Evolutionary conservation across 2,113 vertebrate genomes (phyloP).

Genomic region (Sander vitreus): DNA sequence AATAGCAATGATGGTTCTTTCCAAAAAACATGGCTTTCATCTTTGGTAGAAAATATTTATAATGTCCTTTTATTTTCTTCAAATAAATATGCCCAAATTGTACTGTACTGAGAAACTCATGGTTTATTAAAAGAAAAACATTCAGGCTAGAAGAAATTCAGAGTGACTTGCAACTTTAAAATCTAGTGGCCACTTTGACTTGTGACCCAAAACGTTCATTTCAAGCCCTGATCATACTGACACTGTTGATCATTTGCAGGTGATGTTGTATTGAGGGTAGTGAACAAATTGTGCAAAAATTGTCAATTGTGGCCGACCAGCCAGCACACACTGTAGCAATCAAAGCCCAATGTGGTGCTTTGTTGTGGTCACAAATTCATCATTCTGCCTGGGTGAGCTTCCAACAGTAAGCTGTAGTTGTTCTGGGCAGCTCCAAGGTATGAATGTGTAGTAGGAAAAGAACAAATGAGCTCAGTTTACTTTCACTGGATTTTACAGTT

Average conservation of each 20-base stretch:
- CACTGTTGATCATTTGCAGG: slow-evolving; percentile 52
- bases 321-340: slow-evolving; percentile 31
- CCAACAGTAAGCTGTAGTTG: background rate
- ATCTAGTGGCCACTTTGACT: slow-evolving; percentile 41
- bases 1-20: background rate
- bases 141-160: slow-evolving; percentile 21
- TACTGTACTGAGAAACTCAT: background rate
- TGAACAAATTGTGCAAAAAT: slow-evolving; percentile 35
- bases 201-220: slow-evolving; percentile 42
- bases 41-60: background rate
- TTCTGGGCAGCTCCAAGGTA: slow-evolving; percentile 18
- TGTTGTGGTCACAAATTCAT: slow-evolving; percentile 56
- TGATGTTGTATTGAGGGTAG: slow-evolving; percentile 14
- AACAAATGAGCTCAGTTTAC: slow-evolving; percentile 30
- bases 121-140: background rate
- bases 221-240: slow-evolving; percentile 3
- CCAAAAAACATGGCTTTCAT: background rate
- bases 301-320: slow-evolving; percentile 13
- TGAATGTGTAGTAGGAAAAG: slow-evolving; percentile 42
- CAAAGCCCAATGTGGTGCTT: slow-evolving; percentile 55
- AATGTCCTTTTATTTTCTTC: background rate
- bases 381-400: slow-evolving; percentile 19
- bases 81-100: background rate
- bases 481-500: slow-evolving; percentile 32
- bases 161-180: slow-evolving; percentile 26